Evolutionary conservation across 2,113 vertebrate species (phyloP), one percentile per base, ranked within the genome.

Genomic region (Gavialis gangeticus): DNA sequence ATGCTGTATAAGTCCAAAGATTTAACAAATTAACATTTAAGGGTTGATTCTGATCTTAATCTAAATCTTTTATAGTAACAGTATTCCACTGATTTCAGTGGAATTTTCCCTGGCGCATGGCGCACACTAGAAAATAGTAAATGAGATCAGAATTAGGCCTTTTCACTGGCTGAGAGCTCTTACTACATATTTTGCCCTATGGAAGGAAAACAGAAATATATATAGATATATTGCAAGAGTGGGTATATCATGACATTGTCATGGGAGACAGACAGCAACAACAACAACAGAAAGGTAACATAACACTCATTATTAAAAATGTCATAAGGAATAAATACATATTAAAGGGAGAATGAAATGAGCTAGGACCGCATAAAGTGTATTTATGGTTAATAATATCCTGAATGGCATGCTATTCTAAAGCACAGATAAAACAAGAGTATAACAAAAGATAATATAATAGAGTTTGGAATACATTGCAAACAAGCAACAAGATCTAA

Each of bases 21-120:
- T 88, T 91, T 84, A 89, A 46, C 86, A 85, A 95, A 96, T 59
- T 59, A 90, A 82, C 88, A 94, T 76, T 85, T 17, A 58, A 90
- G 79, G 25, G 59, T 5, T 37, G n/a, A 58, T 88, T 92, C 81
- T 88, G 59, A 73, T 79, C 81, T 46, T 59, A 88, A 90, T 2
- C 71, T 17, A 28, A 3, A n/a, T 67, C 30, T 63, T 67, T 30
- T 67, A 30, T n/a, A 67, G 17, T 67, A 22, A 21, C 24, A 37
- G 12, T 24, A 46, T 37, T 25, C 21, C 12, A 46, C 10, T 25
- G 12, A 11, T 85, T 92, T 91, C 54, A 77, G 71, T 15, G 66
- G 10, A 71, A 87, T 5, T 9, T 80, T 62, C 89, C 86, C 79
- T 88, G 17, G 37, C 73, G 89, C 27, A 79, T 88, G 17, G 37